Percentiles rank a stretch among this genome's conserved stretches.
phyloP scores from a whole-genome alignment of 2,797 vertebrate genomes.

The Coregonus sp. region DNA sequence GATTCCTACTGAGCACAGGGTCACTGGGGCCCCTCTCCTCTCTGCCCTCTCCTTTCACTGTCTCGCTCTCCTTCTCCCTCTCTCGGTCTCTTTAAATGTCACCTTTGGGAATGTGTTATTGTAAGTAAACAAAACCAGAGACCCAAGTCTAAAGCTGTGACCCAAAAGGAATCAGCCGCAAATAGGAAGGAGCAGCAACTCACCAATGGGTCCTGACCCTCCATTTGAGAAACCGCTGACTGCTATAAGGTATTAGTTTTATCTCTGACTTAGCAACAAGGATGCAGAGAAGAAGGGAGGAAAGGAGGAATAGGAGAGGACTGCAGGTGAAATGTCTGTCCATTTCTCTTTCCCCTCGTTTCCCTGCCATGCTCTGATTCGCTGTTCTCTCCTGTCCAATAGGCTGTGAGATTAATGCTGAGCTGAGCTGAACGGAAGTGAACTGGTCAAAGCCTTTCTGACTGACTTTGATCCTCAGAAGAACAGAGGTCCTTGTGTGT shows the following conservation, averaged over 20 bases:
- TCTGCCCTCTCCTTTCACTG: not conserved
- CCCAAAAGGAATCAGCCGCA: not conserved
- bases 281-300: not conserved
- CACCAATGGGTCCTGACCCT: not conserved
- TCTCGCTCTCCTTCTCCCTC: not conserved
- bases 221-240: not conserved
- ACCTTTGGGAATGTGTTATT: not conserved
- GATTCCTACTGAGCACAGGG: slow-evolving; percentile 48
- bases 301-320: slow-evolving; percentile 35
- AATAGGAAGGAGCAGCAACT: not conserved
- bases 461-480: not conserved
- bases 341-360: not conserved
- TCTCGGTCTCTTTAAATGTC: not conserved
- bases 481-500: not conserved
- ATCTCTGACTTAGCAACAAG: not conserved
- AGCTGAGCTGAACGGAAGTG: not conserved
- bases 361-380: not conserved
- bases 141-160: not conserved
- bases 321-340: slow-evolving; percentile 57
- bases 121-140: slow-evolving; percentile 3
- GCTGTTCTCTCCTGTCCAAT: slow-evolving; percentile 5
- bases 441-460: not conserved
- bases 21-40: slow-evolving; percentile 42
- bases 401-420: not conserved
- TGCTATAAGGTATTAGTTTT: not conserved